Evolutionary conservation across 1,140 invertebrate genomes (phyloP).

Genomic region (Scaptomyza pallida): DNA sequence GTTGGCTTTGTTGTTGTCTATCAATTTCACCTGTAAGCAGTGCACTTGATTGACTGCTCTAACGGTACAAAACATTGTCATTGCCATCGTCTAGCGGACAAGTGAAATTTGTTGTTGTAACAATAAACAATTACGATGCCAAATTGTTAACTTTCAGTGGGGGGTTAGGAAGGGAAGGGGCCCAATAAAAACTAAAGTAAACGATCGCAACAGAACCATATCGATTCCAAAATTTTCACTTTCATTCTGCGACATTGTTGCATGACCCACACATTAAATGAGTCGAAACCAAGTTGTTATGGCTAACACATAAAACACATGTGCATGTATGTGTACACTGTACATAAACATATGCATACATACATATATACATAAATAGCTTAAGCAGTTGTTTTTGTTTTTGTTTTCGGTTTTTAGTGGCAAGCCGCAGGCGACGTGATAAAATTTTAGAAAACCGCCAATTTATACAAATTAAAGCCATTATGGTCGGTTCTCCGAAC

Average conservation of each 20-base stretch:
- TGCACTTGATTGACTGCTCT: slow-evolving; percentile 55
- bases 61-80: slow-evolving; percentile 75
- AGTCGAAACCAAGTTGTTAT: slow-evolving; percentile 37
- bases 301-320: slow-evolving; percentile 19
- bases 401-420: too few species aligned
- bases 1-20: slow-evolving; percentile 4
- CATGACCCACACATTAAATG: slow-evolving; percentile 53
- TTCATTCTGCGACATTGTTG: slow-evolving; percentile 58
- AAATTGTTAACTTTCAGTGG: slow-evolving; percentile 65
- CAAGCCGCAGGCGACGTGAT: slow-evolving; percentile 66
- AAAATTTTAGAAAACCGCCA: slow-evolving; percentile 79
- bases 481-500: slow-evolving; percentile 51
- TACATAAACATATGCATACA: slow-evolving; percentile 21
- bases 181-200: slow-evolving; percentile 9
- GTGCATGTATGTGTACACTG: neutral
- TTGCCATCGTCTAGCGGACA: slow-evolving; percentile 43
- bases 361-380: slow-evolving; percentile 13
- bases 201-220: slow-evolving; percentile 48
- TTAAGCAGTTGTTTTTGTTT: slow-evolving; percentile 54
- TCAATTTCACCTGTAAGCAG: slow-evolving; percentile 58
- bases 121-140: slow-evolving; percentile 51
- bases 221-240: slow-evolving; percentile 61
- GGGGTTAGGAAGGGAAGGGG: slow-evolving; percentile 6
- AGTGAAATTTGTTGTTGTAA: slow-evolving; percentile 68
- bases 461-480: slow-evolving; percentile 74